Evolutionary conservation across 1,140 invertebrate species (phyloP).

Genomic region (Caenorhabditis briggsae): DNA sequence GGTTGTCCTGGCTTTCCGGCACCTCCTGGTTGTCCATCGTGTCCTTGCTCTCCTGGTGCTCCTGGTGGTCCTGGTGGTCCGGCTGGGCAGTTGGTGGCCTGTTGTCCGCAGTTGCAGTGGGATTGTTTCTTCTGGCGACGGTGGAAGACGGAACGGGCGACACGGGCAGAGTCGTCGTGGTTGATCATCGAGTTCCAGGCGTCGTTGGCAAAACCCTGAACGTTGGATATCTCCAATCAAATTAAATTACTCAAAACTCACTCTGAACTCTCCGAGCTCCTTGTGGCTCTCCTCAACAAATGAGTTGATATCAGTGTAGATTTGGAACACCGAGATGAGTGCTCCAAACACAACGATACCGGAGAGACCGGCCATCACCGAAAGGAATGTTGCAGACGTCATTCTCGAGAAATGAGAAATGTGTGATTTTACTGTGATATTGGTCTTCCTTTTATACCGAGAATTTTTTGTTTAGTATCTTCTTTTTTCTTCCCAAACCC

Average conservation of each 20-base stretch:
- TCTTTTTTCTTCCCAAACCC: not conserved
- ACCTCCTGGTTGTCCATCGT: conserved; percentile 51
- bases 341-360: conserved; percentile 56
- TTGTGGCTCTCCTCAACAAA: conserved; percentile 59
- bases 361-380: conserved; percentile 19
- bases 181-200: conserved; percentile 57
- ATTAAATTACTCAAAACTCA: not conserved
- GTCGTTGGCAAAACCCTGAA: conserved; percentile 50
- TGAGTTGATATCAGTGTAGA: conserved; percentile 65
- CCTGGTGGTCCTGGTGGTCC: conserved; percentile 66
- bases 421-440: not conserved
- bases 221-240: too few relatives aligned
- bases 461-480: not conserved
- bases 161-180: conserved; percentile 18
- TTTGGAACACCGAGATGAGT: conserved; percentile 52
- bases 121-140: conserved; percentile 51
- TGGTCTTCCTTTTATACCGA: conserved; percentile 6
- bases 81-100: conserved; percentile 60
- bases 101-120: conserved; percentile 60
- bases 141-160: conserved; percentile 27
- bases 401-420: not conserved
- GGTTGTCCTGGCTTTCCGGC: conserved; percentile 44
- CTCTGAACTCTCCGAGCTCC: conserved; percentile 61
- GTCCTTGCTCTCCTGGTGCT: conserved; percentile 57
- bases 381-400: conserved; percentile 25